Evolutionary conservation across 2,797 vertebrate genomes (phyloP).

Genomic region (Euthynnus affinis): DNA sequence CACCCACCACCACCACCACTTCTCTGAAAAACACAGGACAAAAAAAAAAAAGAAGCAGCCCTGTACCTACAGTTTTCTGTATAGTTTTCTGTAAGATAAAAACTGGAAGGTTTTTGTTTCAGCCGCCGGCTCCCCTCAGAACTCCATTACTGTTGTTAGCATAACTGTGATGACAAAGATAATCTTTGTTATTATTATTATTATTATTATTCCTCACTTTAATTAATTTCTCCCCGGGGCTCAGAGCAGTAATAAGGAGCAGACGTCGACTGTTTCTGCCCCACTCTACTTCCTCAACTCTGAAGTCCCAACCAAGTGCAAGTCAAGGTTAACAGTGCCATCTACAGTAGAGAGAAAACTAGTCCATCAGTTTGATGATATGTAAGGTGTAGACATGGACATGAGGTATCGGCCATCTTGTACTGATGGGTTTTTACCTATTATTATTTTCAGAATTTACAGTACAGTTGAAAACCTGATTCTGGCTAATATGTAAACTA

Average conservation of each 20-base stretch:
- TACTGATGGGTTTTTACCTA: neutral
- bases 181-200: constrained; percentile 77
- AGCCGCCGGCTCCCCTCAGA: constrained; percentile 62
- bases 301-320: constrained; percentile 50
- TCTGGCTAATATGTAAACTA: neutral
- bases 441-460: neutral
- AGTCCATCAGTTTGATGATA: constrained; percentile 55
- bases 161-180: constrained; percentile 83
- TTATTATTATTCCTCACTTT: constrained; percentile 77
- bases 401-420: neutral
- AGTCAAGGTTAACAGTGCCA: constrained; percentile 92
- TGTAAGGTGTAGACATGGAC: neutral
- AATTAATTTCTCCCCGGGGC: constrained; percentile 82
- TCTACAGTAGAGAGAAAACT: constrained; percentile 86
- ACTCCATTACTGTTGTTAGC: constrained; percentile 78
- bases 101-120: constrained; percentile 72
- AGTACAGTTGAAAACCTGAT: neutral
- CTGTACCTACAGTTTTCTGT: constrained; percentile 52
- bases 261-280: constrained; percentile 64
- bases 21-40: constrained; percentile 63
- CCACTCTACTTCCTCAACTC: constrained; percentile 35
- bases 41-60: constrained; percentile 54
- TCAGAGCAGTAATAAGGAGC: constrained; percentile 78
- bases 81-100: constrained; percentile 67
- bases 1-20: constrained; percentile 47